A percentile compares a stretch with the other conserved stretches of the same genome.
These are phyloP conservation scores for Vimba vimba DNA, from an alignment of 2,113 vertebrate species.

Conservation along the genomic window DNA sequence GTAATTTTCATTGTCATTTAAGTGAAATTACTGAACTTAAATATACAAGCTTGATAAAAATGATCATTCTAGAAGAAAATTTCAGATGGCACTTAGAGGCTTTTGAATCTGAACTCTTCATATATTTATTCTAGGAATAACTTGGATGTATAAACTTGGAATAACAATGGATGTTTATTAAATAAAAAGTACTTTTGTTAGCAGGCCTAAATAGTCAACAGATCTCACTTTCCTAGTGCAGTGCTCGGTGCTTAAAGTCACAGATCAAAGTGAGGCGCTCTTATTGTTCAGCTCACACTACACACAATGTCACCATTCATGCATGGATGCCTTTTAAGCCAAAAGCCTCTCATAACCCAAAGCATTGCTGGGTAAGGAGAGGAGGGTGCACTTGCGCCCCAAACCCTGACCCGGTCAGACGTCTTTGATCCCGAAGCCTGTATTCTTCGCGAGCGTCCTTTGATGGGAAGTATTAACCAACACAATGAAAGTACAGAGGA, in stretches of 20 bases:
- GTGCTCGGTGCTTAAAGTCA: slow-evolving; percentile 55
- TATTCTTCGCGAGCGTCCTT: slow-evolving; percentile 62
- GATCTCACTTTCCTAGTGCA: slow-evolving; percentile 20
- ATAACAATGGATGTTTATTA: neutral
- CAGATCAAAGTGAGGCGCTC: slow-evolving; percentile 47
- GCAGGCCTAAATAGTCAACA: neutral
- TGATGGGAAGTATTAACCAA: slow-evolving; percentile 64
- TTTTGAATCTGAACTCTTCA: too few relatives aligned
- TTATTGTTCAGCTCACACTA: slow-evolving; percentile 57
- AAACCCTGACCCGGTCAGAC: slow-evolving; percentile 63
- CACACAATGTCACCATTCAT: slow-evolving; percentile 71
- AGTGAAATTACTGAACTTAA: too few relatives aligned
- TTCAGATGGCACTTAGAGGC: too few relatives aligned
- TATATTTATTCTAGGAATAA: too few relatives aligned
- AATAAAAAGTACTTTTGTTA: slow-evolving; percentile 11
- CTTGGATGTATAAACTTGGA: too few relatives aligned
- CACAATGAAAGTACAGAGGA: slow-evolving; percentile 48
- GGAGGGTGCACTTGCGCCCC: slow-evolving; percentile 61
- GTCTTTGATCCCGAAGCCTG: slow-evolving; percentile 62
- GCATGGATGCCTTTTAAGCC: slow-evolving; percentile 9
- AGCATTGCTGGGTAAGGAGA: slow-evolving; percentile 47
- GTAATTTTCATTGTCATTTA: too few relatives aligned
- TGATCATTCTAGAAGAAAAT: too few relatives aligned
- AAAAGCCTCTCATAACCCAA: slow-evolving; percentile 26
- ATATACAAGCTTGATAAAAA: too few relatives aligned